Percentiles rank a stretch among this genome's conserved stretches.
phyloP scores from a whole-genome alignment of 2,888 invertebrate genomes.

The Zhuqinia jingwanae region DNA sequence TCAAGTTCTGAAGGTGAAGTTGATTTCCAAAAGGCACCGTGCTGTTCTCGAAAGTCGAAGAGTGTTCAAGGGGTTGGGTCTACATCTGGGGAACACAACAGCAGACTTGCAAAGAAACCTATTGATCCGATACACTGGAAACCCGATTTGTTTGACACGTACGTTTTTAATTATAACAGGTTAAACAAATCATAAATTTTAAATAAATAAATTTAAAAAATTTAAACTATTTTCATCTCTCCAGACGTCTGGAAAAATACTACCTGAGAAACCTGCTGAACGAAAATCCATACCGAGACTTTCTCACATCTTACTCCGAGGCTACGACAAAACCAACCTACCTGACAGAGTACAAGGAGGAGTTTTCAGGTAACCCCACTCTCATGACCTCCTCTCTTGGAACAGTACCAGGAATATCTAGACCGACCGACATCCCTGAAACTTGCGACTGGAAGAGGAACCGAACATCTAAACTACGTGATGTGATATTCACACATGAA shows the following conservation, averaged over 20 bases:
- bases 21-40: neutral
- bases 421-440: constrained; percentile 47
- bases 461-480: constrained; percentile 31
- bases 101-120: too few relatives aligned
- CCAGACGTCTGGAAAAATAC: constrained; percentile 55
- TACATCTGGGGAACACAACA: neutral
- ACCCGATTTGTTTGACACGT: constrained; percentile 60
- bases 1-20: neutral
- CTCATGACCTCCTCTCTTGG: constrained; percentile 4
- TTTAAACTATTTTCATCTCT: too few relatives aligned
- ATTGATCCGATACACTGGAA: constrained; percentile 58
- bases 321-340: neutral
- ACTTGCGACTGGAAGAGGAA: constrained; percentile 51
- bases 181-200: neutral
- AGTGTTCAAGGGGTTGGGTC: neutral
- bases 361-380: constrained; percentile 46
- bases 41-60: neutral
- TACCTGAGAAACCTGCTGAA: constrained; percentile 40
- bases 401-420: neutral
- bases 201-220: neutral
- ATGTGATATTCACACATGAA: constrained; percentile 46
- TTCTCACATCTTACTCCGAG: constrained; percentile 20
- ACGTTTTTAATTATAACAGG: neutral
- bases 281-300: constrained; percentile 48
- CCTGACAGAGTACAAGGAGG: constrained; percentile 36